Conservation (phyloP, 2,797 vertebrate species). For the Leptatherina wallacei region DNA sequence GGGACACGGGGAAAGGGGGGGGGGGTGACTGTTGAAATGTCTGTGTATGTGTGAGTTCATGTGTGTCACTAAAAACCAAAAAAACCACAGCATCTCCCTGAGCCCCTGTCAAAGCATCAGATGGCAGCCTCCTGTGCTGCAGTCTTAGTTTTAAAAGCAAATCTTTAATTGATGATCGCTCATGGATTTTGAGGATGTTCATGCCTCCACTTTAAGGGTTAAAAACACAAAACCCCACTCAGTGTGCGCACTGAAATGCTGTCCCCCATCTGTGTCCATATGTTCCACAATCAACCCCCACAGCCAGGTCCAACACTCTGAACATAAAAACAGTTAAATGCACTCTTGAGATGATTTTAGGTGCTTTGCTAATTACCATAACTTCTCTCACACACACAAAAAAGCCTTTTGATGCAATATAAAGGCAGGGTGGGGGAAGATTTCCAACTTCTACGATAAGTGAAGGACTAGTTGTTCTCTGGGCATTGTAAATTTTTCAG, state of each 20-base stretch:
- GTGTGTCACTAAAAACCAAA: background rate
- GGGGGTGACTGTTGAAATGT: conserved; percentile 27
- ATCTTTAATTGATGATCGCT: conserved; percentile 74
- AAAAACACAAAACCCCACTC: conserved; percentile 77
- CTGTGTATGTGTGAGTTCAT: background rate
- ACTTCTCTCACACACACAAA: conserved; percentile 50
- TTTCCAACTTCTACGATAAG: conserved; percentile 69
- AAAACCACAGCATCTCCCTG: background rate
- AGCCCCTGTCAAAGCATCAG: background rate
- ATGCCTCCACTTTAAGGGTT: conserved; percentile 62
- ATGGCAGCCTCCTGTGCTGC: conserved; percentile 15
- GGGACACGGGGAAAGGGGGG: conserved; percentile 25
- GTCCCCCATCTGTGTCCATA: conserved; percentile 75
- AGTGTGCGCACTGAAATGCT: conserved; percentile 57
- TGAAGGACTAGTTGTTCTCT: conserved; percentile 71
- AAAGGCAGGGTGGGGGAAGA: conserved; percentile 59
- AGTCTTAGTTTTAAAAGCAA: conserved; percentile 39
- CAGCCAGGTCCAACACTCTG: conserved; percentile 13
- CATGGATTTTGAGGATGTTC: conserved; percentile 46
- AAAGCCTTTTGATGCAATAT: conserved; percentile 73
- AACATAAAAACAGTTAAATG: conserved; percentile 72
- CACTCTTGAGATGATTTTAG: conserved; percentile 72
- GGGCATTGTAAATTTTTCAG: conserved; percentile 83
- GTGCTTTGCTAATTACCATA: conserved; percentile 77
- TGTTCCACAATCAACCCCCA: conserved; percentile 64